phyloP scores from a whole-genome alignment of 2,888 invertebrate genomes.

The Lasius platythorax region DNA sequence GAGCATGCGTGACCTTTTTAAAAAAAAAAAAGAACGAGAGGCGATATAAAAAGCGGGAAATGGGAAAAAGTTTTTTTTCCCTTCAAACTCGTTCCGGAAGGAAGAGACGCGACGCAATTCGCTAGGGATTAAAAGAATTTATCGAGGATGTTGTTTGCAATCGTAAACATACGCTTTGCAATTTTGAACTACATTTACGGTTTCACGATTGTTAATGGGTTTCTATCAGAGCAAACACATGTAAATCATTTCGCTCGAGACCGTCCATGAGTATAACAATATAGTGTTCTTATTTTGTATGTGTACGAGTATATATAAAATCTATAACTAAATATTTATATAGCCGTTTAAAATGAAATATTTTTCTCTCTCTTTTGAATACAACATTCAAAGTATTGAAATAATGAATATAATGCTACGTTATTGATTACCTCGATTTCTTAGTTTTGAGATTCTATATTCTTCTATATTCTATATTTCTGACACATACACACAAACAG shows the following conservation, averaged over 20 bases:
- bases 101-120: not conserved
- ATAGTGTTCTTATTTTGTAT: not conserved
- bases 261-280: not conserved
- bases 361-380: not conserved
- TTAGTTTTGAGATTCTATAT: not conserved
- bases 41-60: not conserved
- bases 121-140: constrained; percentile 20
- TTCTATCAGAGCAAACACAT: not conserved
- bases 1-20: not conserved
- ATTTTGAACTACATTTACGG: constrained; percentile 25
- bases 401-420: not conserved
- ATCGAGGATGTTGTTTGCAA: constrained; percentile 12
- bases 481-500: not conserved
- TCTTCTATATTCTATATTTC: not conserved
- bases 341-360: not conserved
- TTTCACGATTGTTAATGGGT: not conserved
- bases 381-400: not conserved
- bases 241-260: not conserved
- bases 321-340: not conserved
- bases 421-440: not conserved
- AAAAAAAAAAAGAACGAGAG: not conserved
- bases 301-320: not conserved
- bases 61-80: not conserved
- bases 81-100: not conserved
- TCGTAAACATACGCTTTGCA: not conserved